Conservation (phyloP, 2,888 invertebrate species). For the Hipparchia semele region DNA sequence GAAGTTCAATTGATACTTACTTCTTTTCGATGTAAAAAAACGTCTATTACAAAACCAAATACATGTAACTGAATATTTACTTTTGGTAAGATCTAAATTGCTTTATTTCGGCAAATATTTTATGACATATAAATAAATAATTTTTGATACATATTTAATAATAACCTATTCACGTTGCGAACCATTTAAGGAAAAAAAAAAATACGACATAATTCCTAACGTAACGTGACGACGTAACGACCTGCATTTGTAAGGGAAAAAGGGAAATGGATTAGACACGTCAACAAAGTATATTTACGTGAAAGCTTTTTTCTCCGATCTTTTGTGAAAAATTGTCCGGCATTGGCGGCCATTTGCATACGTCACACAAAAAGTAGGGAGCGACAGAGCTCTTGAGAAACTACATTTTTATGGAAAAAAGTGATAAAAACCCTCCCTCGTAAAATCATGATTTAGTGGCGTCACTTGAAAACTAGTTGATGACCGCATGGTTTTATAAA, state of each 20-base stretch:
- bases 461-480: not conserved
- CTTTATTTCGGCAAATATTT: too few species aligned
- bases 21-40: not conserved
- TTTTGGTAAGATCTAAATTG: too few species aligned
- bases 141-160: too few species aligned
- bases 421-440: not conserved
- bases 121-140: too few species aligned
- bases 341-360: conserved; percentile 12
- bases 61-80: too few species aligned
- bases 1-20: not conserved
- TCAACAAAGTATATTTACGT: conserved; percentile 2
- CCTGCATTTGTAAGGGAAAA: not conserved
- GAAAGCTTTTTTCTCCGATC: conserved; percentile 1
- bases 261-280: not conserved
- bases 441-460: too few species aligned
- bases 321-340: conserved; percentile 14
- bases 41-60: too few species aligned
- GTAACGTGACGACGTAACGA: too few species aligned
- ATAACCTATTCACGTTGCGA: too few species aligned
- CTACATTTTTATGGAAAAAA: not conserved
- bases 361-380: not conserved
- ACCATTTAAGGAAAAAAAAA: too few species aligned
- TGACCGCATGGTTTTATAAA: too few species aligned
- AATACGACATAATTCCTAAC: too few species aligned
- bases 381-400: not conserved